Percentiles rank a stretch among this genome's conserved stretches.
These are phyloP conservation scores for Ctenoplectra terminalis DNA, from an alignment of 1,140 invertebrate genomes.

Conservation along the genomic window DNA sequence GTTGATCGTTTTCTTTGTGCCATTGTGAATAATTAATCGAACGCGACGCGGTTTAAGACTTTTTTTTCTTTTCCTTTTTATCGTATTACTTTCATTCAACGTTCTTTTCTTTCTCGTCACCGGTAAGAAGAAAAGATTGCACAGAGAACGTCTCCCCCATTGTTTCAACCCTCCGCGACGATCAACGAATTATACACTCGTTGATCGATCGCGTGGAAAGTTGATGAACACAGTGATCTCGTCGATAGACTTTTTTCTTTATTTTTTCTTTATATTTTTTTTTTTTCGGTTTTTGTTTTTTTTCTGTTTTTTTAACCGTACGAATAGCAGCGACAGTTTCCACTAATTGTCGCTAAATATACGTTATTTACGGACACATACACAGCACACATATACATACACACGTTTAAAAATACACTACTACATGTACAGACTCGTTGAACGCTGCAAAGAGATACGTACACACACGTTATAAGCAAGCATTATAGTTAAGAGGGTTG, in stretches of 20 bases:
- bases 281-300: background rate
- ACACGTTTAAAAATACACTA: background rate
- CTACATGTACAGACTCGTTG: constrained; percentile 5
- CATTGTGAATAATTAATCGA: constrained; percentile 30
- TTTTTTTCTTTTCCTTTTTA: background rate
- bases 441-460: constrained; percentile 12
- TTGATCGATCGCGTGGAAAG: background rate
- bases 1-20: constrained; percentile 29
- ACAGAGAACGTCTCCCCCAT: background rate
- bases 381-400: constrained; percentile 12
- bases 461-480: constrained; percentile 34
- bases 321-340: constrained; percentile 17
- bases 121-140: no score
- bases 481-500: constrained; percentile 42
- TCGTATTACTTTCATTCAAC: background rate
- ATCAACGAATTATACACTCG: constrained; percentile 14
- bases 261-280: background rate
- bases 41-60: background rate
- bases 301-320: constrained; percentile 4
- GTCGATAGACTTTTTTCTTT: constrained; percentile 50
- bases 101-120: background rate
- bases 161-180: background rate
- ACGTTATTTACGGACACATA: constrained; percentile 1
- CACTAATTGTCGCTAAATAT: constrained; percentile 11
- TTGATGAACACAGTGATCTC: constrained; percentile 44